phyloP scores from a whole-genome alignment of 2,797 vertebrate genomes.

The Anguilla obscura region DNA sequence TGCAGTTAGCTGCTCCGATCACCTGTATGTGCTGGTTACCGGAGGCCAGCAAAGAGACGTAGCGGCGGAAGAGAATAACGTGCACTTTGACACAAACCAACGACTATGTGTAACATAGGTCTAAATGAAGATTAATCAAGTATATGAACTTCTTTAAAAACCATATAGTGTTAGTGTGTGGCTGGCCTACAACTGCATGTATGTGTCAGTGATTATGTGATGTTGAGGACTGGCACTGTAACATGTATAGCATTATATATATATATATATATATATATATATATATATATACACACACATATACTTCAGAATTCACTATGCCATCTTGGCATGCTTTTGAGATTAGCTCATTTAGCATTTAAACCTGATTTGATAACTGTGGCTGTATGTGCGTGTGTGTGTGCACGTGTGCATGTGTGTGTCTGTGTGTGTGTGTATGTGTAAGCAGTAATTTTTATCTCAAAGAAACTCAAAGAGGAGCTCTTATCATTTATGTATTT shows the following conservation, averaged over 20 bases:
- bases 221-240: background rate
- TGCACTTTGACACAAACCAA: too few relatives aligned
- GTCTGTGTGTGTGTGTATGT: background rate
- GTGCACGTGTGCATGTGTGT: background rate
- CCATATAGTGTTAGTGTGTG: background rate
- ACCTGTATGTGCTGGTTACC: too few relatives aligned
- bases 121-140: too few relatives aligned
- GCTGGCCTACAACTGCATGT: background rate
- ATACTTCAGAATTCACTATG: too few relatives aligned
- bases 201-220: background rate
- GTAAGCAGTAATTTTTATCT: background rate
- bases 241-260: too few relatives aligned
- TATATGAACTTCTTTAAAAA: too few relatives aligned
- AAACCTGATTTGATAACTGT: background rate
- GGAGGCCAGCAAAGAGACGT: too few relatives aligned
- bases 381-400: background rate
- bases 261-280: too few relatives aligned
- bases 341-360: background rate
- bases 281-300: too few relatives aligned
- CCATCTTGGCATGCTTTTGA: background rate
- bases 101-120: too few relatives aligned
- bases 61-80: too few relatives aligned
- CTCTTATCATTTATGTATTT: slow-evolving; percentile 10
- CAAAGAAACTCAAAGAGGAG: background rate
- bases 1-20: too few relatives aligned